A percentile compares a stretch with the other conserved stretches of the same genome.
Evolutionary conservation across 2,797 vertebrate genomes (phyloP).

Genomic region (Sebastes iracundus): DNA sequence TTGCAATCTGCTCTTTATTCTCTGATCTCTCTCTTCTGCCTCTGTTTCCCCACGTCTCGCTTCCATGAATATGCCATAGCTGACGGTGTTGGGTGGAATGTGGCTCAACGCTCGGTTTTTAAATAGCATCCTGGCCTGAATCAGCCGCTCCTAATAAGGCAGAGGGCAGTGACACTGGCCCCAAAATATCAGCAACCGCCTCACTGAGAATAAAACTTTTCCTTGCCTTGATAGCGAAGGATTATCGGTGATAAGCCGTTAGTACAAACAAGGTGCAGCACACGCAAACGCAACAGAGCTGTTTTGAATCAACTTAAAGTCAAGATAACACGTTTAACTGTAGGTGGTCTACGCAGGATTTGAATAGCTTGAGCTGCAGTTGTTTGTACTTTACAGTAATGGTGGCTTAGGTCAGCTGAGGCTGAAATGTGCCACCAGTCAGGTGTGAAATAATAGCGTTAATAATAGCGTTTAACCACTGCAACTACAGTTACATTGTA

Average conservation of each 20-base stretch:
- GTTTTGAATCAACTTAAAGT: constrained; percentile 6
- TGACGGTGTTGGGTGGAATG: constrained; percentile 74
- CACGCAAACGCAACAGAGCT: not conserved
- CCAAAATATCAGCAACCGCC: constrained; percentile 77
- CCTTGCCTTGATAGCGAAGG: constrained; percentile 26
- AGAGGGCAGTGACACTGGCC: constrained; percentile 66
- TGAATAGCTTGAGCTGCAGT: constrained; percentile 8
- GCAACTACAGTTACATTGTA: not conserved
- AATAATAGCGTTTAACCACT: not conserved
- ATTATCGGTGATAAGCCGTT: constrained; percentile 14
- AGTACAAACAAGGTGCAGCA: not conserved
- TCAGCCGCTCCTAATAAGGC: constrained; percentile 82
- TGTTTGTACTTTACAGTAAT: not conserved
- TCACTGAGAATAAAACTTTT: constrained; percentile 66
- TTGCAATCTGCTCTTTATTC: not conserved
- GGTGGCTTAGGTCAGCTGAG: not conserved
- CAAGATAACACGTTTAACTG: not conserved
- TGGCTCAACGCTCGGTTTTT: constrained; percentile 79
- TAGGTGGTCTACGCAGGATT: not conserved
- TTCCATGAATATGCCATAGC: constrained; percentile 48
- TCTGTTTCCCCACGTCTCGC: constrained; percentile 40
- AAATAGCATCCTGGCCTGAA: constrained; percentile 80
- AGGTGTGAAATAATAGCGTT: not conserved
- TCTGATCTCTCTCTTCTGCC: not conserved
- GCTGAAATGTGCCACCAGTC: not conserved